These are phyloP conservation scores for Odiellus spinosus DNA, from an alignment of 2,888 invertebrate genomes.

Conservation along the genomic window DNA sequence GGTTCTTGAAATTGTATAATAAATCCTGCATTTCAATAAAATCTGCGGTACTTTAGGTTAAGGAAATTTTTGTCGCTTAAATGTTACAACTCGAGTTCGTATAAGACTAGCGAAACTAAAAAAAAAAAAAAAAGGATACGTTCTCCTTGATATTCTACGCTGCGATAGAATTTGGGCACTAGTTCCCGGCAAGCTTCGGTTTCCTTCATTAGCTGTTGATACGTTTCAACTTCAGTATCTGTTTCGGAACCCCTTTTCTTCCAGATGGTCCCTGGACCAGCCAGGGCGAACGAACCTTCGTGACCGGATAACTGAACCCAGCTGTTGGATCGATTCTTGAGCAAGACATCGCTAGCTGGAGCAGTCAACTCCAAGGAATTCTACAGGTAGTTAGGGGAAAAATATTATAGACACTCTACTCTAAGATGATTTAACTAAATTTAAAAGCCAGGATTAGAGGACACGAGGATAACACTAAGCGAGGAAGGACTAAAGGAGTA, in stretches of 20 bases:
- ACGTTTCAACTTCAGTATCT: conserved; percentile 36
- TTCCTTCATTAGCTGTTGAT: conserved; percentile 48
- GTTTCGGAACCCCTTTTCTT: conserved; percentile 53
- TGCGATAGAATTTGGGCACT: conserved; percentile 68
- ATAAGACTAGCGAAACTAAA: too few relatives aligned
- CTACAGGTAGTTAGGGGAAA: conserved; percentile 5
- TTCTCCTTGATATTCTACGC: conserved; percentile 38
- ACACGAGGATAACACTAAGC: background rate
- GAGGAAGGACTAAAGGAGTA: background rate
- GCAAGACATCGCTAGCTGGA: conserved; percentile 68
- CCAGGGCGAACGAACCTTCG: conserved; percentile 62
- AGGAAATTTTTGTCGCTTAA: conserved; percentile 5
- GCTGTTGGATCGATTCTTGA: conserved; percentile 36
- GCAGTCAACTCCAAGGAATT: conserved; percentile 80
- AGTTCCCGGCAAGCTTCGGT: conserved; percentile 54
- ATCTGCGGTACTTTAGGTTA: conserved; percentile 47
- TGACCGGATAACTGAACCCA: conserved; percentile 92
- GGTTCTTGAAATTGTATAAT: conserved; percentile 73
- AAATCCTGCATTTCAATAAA: conserved; percentile 94
- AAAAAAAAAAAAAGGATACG: conserved; percentile 31
- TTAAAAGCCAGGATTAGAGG: background rate
- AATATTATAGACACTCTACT: background rate
- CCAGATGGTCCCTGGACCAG: conserved; percentile 84
- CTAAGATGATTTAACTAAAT: background rate
- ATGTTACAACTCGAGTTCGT: background rate